Base-by-base conservation (phyloP, 2,888 invertebrate genomes). In the Pseudococcus viburni region DNA sequence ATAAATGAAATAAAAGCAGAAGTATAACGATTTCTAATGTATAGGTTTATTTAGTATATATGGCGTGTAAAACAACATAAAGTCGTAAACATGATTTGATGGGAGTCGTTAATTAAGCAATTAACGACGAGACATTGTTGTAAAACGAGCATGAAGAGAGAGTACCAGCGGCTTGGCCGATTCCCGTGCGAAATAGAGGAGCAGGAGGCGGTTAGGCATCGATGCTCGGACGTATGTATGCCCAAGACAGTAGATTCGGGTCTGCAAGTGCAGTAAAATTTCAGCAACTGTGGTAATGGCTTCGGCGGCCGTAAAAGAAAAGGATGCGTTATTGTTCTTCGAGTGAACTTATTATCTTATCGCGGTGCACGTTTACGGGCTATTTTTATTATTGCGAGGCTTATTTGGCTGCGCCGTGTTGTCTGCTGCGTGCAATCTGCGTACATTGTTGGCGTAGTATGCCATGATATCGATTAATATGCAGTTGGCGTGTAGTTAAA, bases 61-160 rank as follows among this genome's bases (percentile, higher is more conserved):
- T 39, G 73, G 64, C 86, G 68, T 86, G 86, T 86, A 86, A 59
- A 59, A 86, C 86, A 73, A 33, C 26, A 33, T 39, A 33, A 11
- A 42, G 73, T 86, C 86, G 86, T 86, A 86, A 86, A 86, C 59
- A 39, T 42, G 86, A 86, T 86, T 86, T 68, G 73, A 86, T 86
- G 86, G 26, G 68, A 59, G 46, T 48, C 73, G 46, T 86, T 86
- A 86, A 86, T 86, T 86, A 86, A 86, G 68, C 86, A 86, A 86
- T 86, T 86, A 86, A 86, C 86, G 46, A 48, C 42, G 86, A 59
- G 59, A 86, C 86, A 68, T 86, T 86, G 86, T 86, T 68, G 73
- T 33, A 86, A 46, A 48, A 84, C 48, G 48, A 22, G 51, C 42
- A 48, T 55, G 48, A 84, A 84, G 46, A 84, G 84, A 26, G 51